These are phyloP conservation scores for Mobula hypostoma DNA, from an alignment of 2,113 vertebrate species.

Conservation along the genomic window DNA sequence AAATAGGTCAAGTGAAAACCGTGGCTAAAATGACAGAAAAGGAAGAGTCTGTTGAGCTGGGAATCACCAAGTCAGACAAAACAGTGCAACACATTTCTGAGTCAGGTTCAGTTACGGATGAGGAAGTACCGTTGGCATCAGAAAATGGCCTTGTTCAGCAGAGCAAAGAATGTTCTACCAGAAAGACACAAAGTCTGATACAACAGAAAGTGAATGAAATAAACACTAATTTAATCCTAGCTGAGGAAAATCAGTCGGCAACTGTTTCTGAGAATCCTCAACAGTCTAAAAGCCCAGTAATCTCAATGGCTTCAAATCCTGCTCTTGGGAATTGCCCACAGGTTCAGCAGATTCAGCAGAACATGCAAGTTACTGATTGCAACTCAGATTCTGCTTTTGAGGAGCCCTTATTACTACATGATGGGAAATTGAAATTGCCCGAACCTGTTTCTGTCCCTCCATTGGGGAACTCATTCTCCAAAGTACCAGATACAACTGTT, in stretches of 20 bases:
- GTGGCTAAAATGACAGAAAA: neutral
- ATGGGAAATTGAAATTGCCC: conserved; percentile 46
- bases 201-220: conserved; percentile 1
- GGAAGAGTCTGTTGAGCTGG: neutral
- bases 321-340: neutral
- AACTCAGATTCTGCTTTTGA: conserved; percentile 43
- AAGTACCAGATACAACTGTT: conserved; percentile 63
- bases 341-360: neutral
- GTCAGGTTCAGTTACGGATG: neutral
- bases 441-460: conserved; percentile 48
- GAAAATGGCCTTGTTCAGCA: neutral
- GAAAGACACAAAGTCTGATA: neutral
- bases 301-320: neutral
- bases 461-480: conserved; percentile 54
- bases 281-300: neutral
- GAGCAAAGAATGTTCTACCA: neutral
- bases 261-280: neutral
- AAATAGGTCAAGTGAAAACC: conserved; percentile 4
- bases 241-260: neutral
- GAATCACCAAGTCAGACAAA: neutral
- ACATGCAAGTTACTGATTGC: conserved; percentile 44
- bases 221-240: neutral
- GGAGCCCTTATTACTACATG: conserved; percentile 45
- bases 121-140: no score
- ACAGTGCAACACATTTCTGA: neutral